These are phyloP conservation scores for Amblyopsis rosae DNA, from an alignment of 2,113 vertebrate genomes.

Conservation along the genomic window DNA sequence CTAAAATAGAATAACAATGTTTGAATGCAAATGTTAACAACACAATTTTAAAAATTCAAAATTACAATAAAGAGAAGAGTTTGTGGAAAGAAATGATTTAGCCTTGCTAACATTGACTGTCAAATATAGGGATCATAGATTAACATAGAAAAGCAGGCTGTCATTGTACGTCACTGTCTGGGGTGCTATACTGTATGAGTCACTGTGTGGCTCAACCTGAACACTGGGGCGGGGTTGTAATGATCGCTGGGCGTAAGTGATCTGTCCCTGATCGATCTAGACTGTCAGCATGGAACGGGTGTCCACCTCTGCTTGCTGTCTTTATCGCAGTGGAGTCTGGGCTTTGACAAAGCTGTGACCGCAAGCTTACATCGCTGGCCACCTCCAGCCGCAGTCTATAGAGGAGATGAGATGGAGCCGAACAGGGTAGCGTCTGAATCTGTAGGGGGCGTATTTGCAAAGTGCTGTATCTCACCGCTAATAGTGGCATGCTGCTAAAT, in stretches of 20 bases:
- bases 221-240: conserved; percentile 65
- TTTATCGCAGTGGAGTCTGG: conserved; percentile 65
- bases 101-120: not conserved
- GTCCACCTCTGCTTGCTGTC: conserved; percentile 77
- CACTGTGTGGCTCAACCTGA: conserved; percentile 63
- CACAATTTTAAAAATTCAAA: too few relatives aligned
- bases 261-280: conserved; percentile 76
- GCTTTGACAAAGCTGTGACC: conserved; percentile 73
- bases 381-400: conserved; percentile 70
- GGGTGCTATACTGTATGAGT: conserved; percentile 28
- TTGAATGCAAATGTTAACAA: conserved; percentile 12
- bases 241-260: conserved; percentile 75
- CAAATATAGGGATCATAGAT: not conserved
- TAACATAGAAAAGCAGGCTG: not conserved
- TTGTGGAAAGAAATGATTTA: conserved; percentile 11
- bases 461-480: too few relatives aligned
- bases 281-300: conserved; percentile 80
- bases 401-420: conserved; percentile 33
- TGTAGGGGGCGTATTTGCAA: not conserved
- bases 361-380: conserved; percentile 74
- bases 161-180: conserved; percentile 37
- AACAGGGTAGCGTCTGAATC: conserved; percentile 28
- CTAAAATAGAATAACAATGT: conserved; percentile 40
- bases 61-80: too few relatives aligned
- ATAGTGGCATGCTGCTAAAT: too few relatives aligned